Evolutionary conservation across 2,888 invertebrate species (phyloP), one percentile per base, ranked within the genome.

Genomic region (Melinaea marsaeus): DNA sequence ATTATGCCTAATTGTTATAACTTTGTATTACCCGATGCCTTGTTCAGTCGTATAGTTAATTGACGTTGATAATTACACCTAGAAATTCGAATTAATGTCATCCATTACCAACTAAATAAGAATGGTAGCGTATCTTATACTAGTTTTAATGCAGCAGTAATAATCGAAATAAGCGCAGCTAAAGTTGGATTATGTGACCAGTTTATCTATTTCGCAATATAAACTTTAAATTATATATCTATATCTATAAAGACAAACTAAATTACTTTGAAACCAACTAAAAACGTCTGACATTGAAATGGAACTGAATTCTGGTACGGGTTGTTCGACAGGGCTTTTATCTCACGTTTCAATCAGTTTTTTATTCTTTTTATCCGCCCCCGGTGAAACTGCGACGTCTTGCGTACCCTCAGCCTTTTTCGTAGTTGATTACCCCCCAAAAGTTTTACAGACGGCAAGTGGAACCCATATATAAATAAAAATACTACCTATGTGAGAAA

Each of bases 361-460:
- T 70, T 68, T 68, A 66, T 64, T 57, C 59, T 60, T 64, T 69
- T 70, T 62, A 46, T 32, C 51, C 65, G 65, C 64, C 64, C 65
- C 65, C 61, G 61, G 65, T 64, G 58, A 47, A 69, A 62, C 68
- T 57, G 57, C 57, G 65, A 63, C 68, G 65, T 68, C 68, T 68
- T 69, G 61, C 63, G 59, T 65, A 60, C 64, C 62, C 62, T 60
- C 65, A 63, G 61, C 67, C 69, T 67, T 70, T 65, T 66, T 68
- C 61, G 62, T 67, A 66, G 60, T 64, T 71, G 70, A 71, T 71
- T 69, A 69, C 68, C 69, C 61, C 70, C 69, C 66, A 71, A 72
- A 79, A 74, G 75, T 75, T 75, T 76, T 75, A 78, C 76, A 58
- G 54, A 62, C 37, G 35, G 55, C 55, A 59, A 59, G 56, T 51